Evolutionary conservation across 53 echinoderm and acorn worm species (phyloP).

Genomic region (Stichopus horrens): DNA sequence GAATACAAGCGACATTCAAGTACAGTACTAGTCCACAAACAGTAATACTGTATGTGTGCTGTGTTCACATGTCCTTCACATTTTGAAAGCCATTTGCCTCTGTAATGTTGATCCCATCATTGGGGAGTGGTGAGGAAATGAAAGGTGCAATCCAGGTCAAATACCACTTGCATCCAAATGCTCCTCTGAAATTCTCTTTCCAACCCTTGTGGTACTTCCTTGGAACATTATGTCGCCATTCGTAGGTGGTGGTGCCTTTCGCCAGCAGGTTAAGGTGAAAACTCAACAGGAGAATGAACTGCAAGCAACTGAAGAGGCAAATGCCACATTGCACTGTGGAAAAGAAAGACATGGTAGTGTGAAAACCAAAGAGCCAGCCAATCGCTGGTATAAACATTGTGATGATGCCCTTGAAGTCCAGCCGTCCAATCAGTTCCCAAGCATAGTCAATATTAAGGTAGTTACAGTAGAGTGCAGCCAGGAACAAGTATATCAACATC

Average conservation of each 20-base stretch:
- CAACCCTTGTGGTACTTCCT: constrained; percentile 72
- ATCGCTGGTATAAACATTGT: constrained; percentile 67
- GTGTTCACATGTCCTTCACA: constrained; percentile 75
- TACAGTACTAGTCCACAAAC: too few species aligned
- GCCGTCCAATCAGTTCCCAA: constrained; percentile 49
- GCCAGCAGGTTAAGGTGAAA: constrained; percentile 58
- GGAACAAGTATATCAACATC: constrained; percentile 63
- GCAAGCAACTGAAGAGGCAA: constrained; percentile 54
- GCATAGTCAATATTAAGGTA: constrained; percentile 78
- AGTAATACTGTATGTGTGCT: too few species aligned
- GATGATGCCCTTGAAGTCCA: constrained; percentile 60
- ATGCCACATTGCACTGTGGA: constrained; percentile 77
- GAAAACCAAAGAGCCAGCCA: constrained; percentile 50
- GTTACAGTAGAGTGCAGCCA: constrained; percentile 73
- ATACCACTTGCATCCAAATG: constrained; percentile 76
- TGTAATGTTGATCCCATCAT: constrained; percentile 75
- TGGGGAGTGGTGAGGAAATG: constrained; percentile 73
- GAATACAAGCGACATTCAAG: too few species aligned
- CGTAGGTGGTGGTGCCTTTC: constrained; percentile 77
- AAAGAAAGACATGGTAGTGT: constrained; percentile 68
- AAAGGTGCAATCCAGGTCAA: constrained; percentile 78
- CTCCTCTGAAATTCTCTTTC: constrained; percentile 62
- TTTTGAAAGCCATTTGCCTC: constrained; percentile 49
- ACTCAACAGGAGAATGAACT: constrained; percentile 53
- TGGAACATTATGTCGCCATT: constrained; percentile 55